phyloP scores from a whole-genome alignment of 2,888 invertebrate species.

The Folsomia manolachei region DNA sequence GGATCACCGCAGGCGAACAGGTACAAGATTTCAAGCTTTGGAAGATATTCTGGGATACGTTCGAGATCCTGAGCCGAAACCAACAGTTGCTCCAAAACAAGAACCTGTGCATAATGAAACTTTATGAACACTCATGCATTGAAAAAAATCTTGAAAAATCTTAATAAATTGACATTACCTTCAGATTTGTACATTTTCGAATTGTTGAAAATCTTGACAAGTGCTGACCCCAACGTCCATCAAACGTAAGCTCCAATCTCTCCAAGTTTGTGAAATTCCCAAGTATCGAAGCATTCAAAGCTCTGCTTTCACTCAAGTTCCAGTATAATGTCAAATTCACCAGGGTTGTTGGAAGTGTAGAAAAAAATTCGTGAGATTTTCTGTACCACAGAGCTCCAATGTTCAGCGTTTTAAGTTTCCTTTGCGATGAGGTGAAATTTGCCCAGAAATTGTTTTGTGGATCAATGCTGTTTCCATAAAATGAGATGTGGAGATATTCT shows the following conservation, averaged over 20 bases:
- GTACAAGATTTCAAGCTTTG: constrained; percentile 7
- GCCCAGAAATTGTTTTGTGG: background rate
- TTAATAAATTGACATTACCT: background rate
- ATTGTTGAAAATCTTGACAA: background rate
- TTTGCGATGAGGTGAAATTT: background rate
- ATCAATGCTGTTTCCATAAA: constrained; percentile 5
- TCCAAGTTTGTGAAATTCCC: background rate
- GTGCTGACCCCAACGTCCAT: background rate
- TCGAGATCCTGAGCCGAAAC: background rate
- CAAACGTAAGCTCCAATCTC: constrained; percentile 12
- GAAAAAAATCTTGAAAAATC: background rate
- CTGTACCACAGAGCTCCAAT: constrained; percentile 14
- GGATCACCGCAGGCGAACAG: background rate
- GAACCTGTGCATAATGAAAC: too few relatives aligned
- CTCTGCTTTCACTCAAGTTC: background rate
- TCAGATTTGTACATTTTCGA: background rate
- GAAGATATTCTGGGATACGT: background rate
- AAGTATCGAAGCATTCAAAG: background rate
- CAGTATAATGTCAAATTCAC: constrained; percentile 4
- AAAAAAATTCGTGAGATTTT: background rate
- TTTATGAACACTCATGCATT: too few relatives aligned
- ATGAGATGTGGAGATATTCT: constrained; percentile 3
- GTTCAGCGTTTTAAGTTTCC: background rate
- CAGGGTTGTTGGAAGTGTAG: background rate
- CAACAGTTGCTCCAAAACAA: background rate